Evolutionary conservation across 37 sponge, comb jelly and placozoan species (phyloP), one percentile per base, ranked within the genome.

Genomic region (Ephydatia muelleri): DNA sequence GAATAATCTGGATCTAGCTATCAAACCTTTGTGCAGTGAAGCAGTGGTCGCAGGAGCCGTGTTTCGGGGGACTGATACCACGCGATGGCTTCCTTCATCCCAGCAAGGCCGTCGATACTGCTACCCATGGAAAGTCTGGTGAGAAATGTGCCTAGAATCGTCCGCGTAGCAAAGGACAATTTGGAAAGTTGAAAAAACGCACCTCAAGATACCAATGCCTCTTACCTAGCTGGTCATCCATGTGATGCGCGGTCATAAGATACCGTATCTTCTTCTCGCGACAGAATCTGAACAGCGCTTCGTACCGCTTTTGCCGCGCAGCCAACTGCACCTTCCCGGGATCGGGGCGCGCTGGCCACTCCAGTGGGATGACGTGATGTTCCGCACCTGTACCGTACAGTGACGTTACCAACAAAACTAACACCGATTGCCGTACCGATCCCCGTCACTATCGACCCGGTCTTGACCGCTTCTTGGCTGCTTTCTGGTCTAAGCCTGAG

Each of bases 181-280:
- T n/a, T n/a, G n/a, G n/a, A n/a, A n/a, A n/a, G n/a, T n/a, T n/a
- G n/a, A n/a, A n/a, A n/a, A n/a, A n/a, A n/a, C n/a, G n/a, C n/a
- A n/a, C n/a, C n/a, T n/a, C n/a, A n/a, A n/a, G n/a, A n/a, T 11
- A 13, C 57, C 0, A 57, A 57, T 1, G 9, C 57, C 9, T 21
- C 76, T 36, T 38, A 93, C 93, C 93, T 36, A 80, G 80, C 66
- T 93, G 93, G 77, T 93, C 93, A 28, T 89, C 80, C 57, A 31
- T 32, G 70, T 89, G 89, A 67, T 93, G 93, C 21, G 84, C 93
- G 0, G 68, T 31, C 65, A 93, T 49, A 27, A 93, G 80, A n/a
- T 31, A 76, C 11, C 33, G 64, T 11, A 72, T 23, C 13, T 40
- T 69, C 4, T 19, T 13, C 27, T 76, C 57, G 11, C 27, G 8